Conservation (phyloP, 2,888 invertebrate genomes). For the Galeopsomyia nigrocyanea region DNA sequence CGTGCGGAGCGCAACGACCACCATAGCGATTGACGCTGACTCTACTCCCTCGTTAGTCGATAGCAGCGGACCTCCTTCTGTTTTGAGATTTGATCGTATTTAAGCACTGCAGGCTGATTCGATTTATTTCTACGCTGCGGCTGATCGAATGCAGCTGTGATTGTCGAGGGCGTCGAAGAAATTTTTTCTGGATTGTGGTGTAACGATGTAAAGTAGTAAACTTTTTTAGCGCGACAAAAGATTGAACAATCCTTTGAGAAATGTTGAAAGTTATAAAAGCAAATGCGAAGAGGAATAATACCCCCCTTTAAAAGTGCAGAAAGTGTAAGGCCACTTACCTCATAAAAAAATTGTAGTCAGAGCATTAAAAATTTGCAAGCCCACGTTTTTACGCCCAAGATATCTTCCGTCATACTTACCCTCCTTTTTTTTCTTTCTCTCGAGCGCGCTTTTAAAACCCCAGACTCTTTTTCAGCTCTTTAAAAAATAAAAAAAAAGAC, state of each 20-base stretch:
- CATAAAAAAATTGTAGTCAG: conserved; percentile 4
- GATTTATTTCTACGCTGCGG: no score
- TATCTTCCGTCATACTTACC: not conserved
- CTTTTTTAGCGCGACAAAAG: no score
- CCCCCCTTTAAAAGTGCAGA: conserved; percentile 27
- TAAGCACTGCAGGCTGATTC: no score
- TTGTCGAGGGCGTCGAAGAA: not conserved
- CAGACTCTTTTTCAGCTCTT: not conserved
- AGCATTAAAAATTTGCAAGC: conserved; percentile 41
- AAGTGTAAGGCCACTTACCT: conserved; percentile 29
- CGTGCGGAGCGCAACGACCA: conserved; percentile 50
- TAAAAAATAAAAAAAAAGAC: not conserved
- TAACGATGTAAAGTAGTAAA: no score
- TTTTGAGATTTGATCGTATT: not conserved
- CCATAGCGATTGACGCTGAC: not conserved
- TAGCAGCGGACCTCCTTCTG: not conserved
- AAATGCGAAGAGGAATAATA: not conserved
- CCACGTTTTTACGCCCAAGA: conserved; percentile 19
- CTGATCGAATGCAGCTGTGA: no score
- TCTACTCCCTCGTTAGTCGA: no score
- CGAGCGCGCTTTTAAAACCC: not conserved
- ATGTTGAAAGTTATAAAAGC: no score
- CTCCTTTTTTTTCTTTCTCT: conserved; percentile 8
- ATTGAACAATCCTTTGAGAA: no score
- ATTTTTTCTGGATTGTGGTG: no score